Base-by-base conservation (phyloP, 2,888 invertebrate genomes). In the Rhodophaea formosa region DNA sequence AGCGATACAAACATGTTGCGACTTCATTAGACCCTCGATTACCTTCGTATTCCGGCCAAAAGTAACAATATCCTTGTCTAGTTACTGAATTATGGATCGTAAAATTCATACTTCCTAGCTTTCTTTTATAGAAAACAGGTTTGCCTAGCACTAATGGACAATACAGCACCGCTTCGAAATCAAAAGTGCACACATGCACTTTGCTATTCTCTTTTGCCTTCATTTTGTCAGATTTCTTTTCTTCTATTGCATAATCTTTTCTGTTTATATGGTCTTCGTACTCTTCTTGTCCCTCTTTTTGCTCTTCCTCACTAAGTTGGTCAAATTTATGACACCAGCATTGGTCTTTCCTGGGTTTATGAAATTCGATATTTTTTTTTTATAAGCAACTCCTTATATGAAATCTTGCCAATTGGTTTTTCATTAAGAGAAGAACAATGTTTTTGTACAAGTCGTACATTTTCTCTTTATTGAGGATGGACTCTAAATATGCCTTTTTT, bases 51-150 rank as follows among this genome's bases (percentile, higher is more conserved):
- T 64, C 59, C 29, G 62, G 61, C 62, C 59, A 62, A 59, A 62
- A 60, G 56, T 64, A 64, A 60, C 62, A 64, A 59, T 61, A 62
- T 47, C 61, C 62, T 57, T 61, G 61, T 53, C 58, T 60, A 58
- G 61, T 64, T 43, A 35, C 62, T 57, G 64, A 59, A 62, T 64
- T 64, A 43, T 64, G 62, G 57, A 64, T 62, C 17, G 62, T 64
- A 14, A 64, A 64, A 59, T 64, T 64, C 60, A 60, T 62, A 57
- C 59, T 59, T 10, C 58, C 62, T 56, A 62, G 56, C 53, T 65
- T 65, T 44, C 61, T 54, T 63, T 65, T 61, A 53, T 61, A 61
- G 52, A 61, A 61, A 14, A 61, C 61, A 53, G 61, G 59, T 46
- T 64, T 62, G 47, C 62, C 61, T 47, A 59, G 58, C 56, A 62